phyloP scores from a whole-genome alignment of 2,113 vertebrate genomes.

The Malurus cyaneus region DNA sequence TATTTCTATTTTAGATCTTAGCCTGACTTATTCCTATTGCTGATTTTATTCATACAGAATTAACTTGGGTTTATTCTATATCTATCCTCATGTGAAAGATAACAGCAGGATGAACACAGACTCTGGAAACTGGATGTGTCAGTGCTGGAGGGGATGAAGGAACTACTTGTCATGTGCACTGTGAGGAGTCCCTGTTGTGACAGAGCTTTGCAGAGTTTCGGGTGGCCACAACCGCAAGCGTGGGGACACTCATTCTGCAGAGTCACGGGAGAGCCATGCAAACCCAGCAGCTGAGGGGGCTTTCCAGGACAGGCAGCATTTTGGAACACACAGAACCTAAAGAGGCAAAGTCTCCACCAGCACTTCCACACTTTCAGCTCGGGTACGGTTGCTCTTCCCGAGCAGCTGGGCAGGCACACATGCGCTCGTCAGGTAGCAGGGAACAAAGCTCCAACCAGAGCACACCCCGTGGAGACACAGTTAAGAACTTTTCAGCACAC shows the following conservation, averaged over 20 bases:
- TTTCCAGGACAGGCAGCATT: slow-evolving; percentile 51
- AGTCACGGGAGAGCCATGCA: slow-evolving; percentile 56
- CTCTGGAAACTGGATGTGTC: not conserved
- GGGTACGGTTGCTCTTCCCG: not conserved
- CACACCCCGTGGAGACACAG: not conserved
- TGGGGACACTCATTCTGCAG: not conserved
- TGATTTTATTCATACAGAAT: not conserved
- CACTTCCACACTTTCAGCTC: not conserved
- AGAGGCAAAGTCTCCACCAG: not conserved
- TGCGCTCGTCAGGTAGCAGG: slow-evolving; percentile 50
- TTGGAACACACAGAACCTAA: slow-evolving; percentile 2
- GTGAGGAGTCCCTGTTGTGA: not conserved
- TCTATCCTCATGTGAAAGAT: not conserved
- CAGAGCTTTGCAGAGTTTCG: not conserved
- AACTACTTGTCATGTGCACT: not conserved
- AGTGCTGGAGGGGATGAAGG: not conserved
- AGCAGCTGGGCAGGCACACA: slow-evolving; percentile 59
- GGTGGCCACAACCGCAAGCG: not conserved
- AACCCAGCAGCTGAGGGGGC: not conserved
- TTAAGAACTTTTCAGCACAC: not conserved
- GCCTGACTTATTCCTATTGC: not conserved
- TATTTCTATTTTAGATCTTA: not conserved
- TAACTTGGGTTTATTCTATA: not conserved
- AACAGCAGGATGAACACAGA: not conserved
- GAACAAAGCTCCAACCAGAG: slow-evolving; percentile 3